Percentiles rank a stretch among this genome's conserved stretches.
These are phyloP conservation scores for Cryptoblepharus egeriae DNA, from an alignment of 2,797 vertebrate genomes.

Conservation along the genomic window DNA sequence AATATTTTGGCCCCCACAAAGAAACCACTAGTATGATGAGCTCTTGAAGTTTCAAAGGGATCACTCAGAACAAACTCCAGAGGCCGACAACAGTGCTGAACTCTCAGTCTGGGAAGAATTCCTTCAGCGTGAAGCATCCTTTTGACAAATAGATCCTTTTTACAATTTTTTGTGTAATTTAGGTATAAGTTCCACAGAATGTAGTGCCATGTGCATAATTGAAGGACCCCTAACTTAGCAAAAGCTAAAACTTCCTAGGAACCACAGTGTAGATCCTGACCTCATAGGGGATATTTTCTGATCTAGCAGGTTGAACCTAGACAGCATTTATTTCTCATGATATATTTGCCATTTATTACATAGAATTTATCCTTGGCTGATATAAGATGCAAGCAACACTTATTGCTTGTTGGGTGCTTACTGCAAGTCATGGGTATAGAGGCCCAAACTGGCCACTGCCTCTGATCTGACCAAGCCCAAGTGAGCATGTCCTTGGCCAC, in stretches of 20 bases:
- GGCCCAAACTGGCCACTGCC: background rate
- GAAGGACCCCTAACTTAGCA: background rate
- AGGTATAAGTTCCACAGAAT: background rate
- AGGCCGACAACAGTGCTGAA: background rate
- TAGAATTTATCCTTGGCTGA: background rate
- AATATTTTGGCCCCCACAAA: background rate
- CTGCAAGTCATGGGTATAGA: background rate
- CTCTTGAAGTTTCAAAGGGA: background rate
- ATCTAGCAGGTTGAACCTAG: background rate
- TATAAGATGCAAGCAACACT: background rate
- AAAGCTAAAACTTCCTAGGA: background rate
- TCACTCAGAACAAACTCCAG: slow-evolving; percentile 4
- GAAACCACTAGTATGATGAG: background rate
- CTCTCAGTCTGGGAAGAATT: slow-evolving; percentile 3
- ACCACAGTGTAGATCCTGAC: background rate
- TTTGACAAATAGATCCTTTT: background rate
- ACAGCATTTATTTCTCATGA: too few species aligned
- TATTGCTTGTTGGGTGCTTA: too few species aligned
- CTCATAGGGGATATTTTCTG: background rate
- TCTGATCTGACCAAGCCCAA: background rate
- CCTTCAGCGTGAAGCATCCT: background rate
- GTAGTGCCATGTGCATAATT: background rate
- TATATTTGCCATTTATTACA: background rate
- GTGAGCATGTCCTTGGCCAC: too few species aligned
- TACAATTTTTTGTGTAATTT: background rate